Base-by-base conservation (phyloP, 2,113 vertebrate genomes). In the Sterrhoptilus dennistouni region DNA sequence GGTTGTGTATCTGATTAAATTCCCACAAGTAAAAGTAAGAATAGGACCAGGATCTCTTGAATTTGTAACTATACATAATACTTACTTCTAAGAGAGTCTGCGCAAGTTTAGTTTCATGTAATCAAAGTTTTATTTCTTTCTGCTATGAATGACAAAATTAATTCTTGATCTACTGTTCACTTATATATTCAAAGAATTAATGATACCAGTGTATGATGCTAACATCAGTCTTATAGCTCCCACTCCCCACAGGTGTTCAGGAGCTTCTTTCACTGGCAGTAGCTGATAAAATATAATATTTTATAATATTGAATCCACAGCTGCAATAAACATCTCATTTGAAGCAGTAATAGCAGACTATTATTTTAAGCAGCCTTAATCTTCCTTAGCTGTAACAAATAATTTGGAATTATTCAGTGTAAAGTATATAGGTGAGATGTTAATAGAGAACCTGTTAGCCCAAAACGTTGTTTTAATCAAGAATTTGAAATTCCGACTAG, bases 381-480 rank as follows among this genome's bases (percentile, higher is more conserved):
- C 60, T 93, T 92, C 87, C 68, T 69, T 87, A 88, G 65, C 50
- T 87, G 77, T 49, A 91, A 77, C 25, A 94, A 91, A 76, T 94
- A 3, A 87, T 87, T 94, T 87, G 50, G 66, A 88, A 63, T 85
- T 91, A 91, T 83, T 89, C 70, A 90, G 38, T 19, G 19, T 93
- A 85, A 94, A 96, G 42, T 82, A 91, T 89, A 80, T 66, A 91
- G 87, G 91, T 94, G 94, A 93, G 87, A 54, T 91, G 74, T 85
- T 96, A 96, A 95, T 90, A 89, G 63, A 79, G 70, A 85, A 79
- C 50, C 70, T 4, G 42, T 87, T 95, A 85, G 75, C 56, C 81
- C 33, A 90, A 96, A 95, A 89, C 35, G 59, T 66, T 77, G 50
- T 93, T 95, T 94, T 90, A 96, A 96, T 80, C 87, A 93, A 87